These are phyloP conservation scores for Hirtodrosophila duncani DNA, from an alignment of 2,888 invertebrate genomes.

Conservation along the genomic window DNA sequence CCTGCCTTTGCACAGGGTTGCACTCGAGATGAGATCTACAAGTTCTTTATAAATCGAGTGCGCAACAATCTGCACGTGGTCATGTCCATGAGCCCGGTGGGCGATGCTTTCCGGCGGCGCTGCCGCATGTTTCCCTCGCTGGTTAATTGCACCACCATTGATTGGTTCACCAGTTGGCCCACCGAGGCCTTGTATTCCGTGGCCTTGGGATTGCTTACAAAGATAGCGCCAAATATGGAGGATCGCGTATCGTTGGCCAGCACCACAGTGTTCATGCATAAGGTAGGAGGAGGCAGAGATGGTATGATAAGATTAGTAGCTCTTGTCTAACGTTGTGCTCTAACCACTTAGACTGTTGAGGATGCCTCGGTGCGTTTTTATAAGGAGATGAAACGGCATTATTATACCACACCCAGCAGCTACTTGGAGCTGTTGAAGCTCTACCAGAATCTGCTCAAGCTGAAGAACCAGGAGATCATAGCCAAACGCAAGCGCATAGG, in stretches of 20 bases:
- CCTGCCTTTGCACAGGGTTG: constrained; percentile 78
- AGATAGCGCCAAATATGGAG: constrained; percentile 80
- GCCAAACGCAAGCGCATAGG: constrained; percentile 84
- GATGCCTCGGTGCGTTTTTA: constrained; percentile 87
- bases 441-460: constrained; percentile 85
- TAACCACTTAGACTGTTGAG: constrained; percentile 88
- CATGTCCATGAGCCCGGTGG: constrained; percentile 94
- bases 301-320: no score
- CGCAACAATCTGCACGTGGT: constrained; percentile 90
- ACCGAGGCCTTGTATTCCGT: constrained; percentile 91
- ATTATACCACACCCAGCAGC: constrained; percentile 94
- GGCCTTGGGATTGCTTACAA: constrained; percentile 84
- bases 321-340: background rate
- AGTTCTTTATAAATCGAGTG: constrained; percentile 90
- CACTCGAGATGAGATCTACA: constrained; percentile 88
- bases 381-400: constrained; percentile 89
- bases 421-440: constrained; percentile 91
- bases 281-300: constrained; percentile 80
- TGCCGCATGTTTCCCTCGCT: constrained; percentile 96
- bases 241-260: constrained; percentile 80
- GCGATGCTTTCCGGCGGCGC: constrained; percentile 90
- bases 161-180: constrained; percentile 97
- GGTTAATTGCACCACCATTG: constrained; percentile 95
- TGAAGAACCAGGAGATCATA: constrained; percentile 84
- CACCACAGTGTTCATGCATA: constrained; percentile 86